Evolutionary conservation across 2,797 vertebrate species (phyloP), one percentile per base, ranked within the genome.

Genomic region (Spheniscus humboldti): DNA sequence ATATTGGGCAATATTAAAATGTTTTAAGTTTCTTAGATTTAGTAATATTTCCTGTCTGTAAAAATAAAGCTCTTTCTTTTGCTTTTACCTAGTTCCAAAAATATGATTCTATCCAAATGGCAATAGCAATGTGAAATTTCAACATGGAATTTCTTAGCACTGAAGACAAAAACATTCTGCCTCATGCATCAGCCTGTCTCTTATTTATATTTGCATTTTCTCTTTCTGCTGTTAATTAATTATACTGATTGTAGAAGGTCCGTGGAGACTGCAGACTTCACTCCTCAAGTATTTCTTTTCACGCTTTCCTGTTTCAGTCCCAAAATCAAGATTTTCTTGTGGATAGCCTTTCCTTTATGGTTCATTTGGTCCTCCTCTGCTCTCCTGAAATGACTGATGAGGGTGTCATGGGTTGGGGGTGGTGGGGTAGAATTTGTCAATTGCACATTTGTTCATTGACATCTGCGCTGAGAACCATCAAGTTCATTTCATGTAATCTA

Each of bases 21-120:
- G 53, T 81, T 95, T 88, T 75, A 86, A 93, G 57, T 92, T 60
- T 90, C 90, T 95, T 84, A 90, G 73, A 92, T 87, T 92, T 93
- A 93, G 72, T 94, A 94, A 90, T 95, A 93, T 96, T 96, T 97
- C 87, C 91, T 94, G 80, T 91, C 92, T 91, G 64, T 94, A 68
- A 94, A 96, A 97, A 81, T 81, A 93, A 92, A 94, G 8, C 33
- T 82, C 31, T 67, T 62, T 87, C 43, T 87, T 97, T 92, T 96
- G 86, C 72, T 94, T 94, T 86, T 77, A 72, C 86, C 53, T 75
- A 52, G 69, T 96, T 94, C 84, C 77, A 94, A 92, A 96, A 95
- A 56, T 31, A 86, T 69, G 45, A 67, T 92, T 90, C n/a, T 83
- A 23, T 80, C 83, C 71, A 96, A 96, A 95, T 90, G 93, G 35